A percentile compares a stretch with the other conserved stretches of the same genome.
Conservation (phyloP, 2,888 invertebrate genomes). For the Branchinecta sandiegonensis region DNA sequence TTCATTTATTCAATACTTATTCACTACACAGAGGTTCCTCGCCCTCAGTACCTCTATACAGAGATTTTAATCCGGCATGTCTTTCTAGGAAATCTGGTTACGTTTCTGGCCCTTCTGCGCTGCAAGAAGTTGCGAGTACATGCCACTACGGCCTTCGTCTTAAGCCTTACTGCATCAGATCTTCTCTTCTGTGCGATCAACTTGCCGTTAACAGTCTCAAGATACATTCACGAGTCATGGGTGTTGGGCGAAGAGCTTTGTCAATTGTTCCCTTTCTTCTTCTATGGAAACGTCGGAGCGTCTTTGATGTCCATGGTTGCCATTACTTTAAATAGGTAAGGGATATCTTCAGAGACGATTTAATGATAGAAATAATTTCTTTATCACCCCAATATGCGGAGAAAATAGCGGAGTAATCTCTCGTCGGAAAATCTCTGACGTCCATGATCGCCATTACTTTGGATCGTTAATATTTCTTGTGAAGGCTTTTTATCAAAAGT, state of each 20-base stretch:
- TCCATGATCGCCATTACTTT: conserved; percentile 81
- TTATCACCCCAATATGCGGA: no score
- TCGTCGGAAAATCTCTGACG: conserved; percentile 43
- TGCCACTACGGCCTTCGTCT: conserved; percentile 74
- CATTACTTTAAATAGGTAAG: conserved; percentile 70
- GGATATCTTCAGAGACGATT: conserved; percentile 16
- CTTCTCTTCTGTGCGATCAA: conserved; percentile 69
- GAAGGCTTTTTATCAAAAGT: no score
- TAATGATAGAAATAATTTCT: no score
- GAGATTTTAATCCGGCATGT: conserved; percentile 19
- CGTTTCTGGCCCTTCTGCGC: conserved; percentile 59
- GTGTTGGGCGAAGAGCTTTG: conserved; percentile 59
- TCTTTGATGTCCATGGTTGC: conserved; percentile 77
- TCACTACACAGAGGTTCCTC: no score
- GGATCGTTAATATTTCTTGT: conserved; percentile 48
- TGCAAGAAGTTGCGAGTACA: conserved; percentile 63
- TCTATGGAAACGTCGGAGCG: conserved; percentile 78
- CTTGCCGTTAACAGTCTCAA: conserved; percentile 63
- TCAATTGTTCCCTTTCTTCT: conserved; percentile 69
- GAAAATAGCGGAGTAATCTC: no score
- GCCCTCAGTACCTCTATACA: no score
- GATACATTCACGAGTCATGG: conserved; percentile 65
- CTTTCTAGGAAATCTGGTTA: conserved; percentile 61
- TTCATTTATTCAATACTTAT: no score
- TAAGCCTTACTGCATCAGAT: conserved; percentile 71